Evolutionary conservation across 1,140 invertebrate species (phyloP), one percentile per base, ranked within the genome.

Genomic region (Galleria mellonella): DNA sequence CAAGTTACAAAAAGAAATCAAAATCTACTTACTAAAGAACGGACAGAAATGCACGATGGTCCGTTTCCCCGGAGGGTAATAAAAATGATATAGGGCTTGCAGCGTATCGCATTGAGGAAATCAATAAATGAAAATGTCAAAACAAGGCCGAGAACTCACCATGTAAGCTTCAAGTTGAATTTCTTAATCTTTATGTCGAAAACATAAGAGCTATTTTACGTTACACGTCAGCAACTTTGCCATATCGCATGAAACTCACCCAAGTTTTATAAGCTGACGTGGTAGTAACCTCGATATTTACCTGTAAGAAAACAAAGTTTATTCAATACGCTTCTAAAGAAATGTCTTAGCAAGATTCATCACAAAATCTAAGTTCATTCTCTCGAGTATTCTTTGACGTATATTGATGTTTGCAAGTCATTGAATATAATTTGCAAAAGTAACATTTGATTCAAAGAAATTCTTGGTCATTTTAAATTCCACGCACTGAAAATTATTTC

Each of bases 81-180:
- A 76, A 74, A 70, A 77, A 71, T 77, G 74, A 76, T 77, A 70
- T 63, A 72, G 53, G 50, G 55, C 51, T 64, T 64, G 53, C 57
- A 63, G 51, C 55, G 46, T 45, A 57, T 68, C 62, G 52, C 46
- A 44, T 49, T 50, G 55, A 43, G 47, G 63, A 66, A 76, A 73
- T 73, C 75, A 71, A 77, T 76, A 49, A 44, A 52, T 51, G 65
- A 45, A 75, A 75, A 77, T 73, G 71, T 73, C 75, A 76, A 67
- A 64, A 61, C 46, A 52, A 55, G 43, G 51, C 32, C 42, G 43
- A 6, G 17, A 57, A 35, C n/a, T 3, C 6, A 40, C 15, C 17
- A 32, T 32, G 30, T 32, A 2, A 32, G 30, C 30, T 9, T 32
- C 2, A 32, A 32, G 2, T 11, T 11, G 2, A 32, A 32, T 32